These are phyloP conservation scores for Anarsia innoxiella DNA, from an alignment of 2,888 invertebrate genomes.

Conservation along the genomic window DNA sequence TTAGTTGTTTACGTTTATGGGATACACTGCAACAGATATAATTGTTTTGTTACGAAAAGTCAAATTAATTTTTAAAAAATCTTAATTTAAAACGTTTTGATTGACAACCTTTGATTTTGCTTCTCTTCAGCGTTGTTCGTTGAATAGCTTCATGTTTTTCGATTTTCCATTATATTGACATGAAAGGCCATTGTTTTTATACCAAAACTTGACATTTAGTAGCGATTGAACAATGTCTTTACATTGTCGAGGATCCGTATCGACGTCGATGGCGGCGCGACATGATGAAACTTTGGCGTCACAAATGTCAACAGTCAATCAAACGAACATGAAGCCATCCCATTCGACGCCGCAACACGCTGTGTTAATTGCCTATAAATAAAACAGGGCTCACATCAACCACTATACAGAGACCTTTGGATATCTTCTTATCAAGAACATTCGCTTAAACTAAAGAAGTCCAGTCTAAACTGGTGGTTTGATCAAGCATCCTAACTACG, in stretches of 20 bases:
- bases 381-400: constrained; percentile 28
- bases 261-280: no score
- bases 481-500: constrained; percentile 12
- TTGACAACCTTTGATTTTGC: no score
- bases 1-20: no score
- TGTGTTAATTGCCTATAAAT: constrained; percentile 55
- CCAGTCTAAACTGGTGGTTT: constrained; percentile 11
- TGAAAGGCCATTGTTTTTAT: constrained; percentile 1
- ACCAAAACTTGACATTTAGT: constrained; percentile 12
- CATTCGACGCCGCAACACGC: constrained; percentile 32
- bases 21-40: no score
- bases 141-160: no score
- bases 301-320: constrained; percentile 57
- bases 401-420: constrained; percentile 25
- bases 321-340: constrained; percentile 41
- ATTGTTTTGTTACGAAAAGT: no score
- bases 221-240: constrained; percentile 8
- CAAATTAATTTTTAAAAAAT: no score
- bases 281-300: constrained; percentile 24
- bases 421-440: constrained; percentile 8
- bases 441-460: constrained; percentile 11
- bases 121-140: no score
- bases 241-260: no score
- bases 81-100: no score
- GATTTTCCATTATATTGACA: no score